Conservation (phyloP, 2,113 vertebrate genomes). For the Anser brachyrhynchus region DNA sequence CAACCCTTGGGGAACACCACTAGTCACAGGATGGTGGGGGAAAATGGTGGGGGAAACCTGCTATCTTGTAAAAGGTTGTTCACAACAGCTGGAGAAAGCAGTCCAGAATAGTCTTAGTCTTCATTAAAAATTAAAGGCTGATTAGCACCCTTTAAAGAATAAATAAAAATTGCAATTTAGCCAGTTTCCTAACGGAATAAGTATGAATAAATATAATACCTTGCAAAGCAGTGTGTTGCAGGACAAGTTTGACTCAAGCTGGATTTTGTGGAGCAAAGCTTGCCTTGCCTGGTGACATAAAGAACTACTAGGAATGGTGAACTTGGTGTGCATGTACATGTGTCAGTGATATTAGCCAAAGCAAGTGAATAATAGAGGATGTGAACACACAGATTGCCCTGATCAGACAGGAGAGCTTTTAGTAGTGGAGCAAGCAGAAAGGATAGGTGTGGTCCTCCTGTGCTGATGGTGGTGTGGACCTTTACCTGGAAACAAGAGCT, state of each 20-base stretch:
- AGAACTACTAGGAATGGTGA: not conserved
- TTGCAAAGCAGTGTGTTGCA: not conserved
- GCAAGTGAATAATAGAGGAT: not conserved
- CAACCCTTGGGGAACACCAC: no score
- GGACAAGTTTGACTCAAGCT: not conserved
- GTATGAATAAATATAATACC: not conserved
- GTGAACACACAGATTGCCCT: rapidly evolving
- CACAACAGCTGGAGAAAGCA: not conserved
- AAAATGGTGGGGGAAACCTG: not conserved
- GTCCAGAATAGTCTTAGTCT: not conserved
- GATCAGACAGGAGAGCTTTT: not conserved
- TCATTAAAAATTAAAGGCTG: not conserved
- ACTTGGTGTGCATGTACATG: rapidly evolving
- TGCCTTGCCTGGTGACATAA: not conserved
- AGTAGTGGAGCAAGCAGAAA: not conserved
- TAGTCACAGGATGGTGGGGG: no score
- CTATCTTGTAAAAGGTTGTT: not conserved
- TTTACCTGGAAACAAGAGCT: not conserved
- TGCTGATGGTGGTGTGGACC: not conserved
- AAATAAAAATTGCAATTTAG: not conserved
- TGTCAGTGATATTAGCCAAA: not conserved
- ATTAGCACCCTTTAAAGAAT: not conserved
- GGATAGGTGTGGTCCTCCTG: not conserved
- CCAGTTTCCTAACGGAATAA: not conserved
- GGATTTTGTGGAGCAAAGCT: not conserved